phyloP scores from a whole-genome alignment of 2,888 invertebrate genomes.

The Zootermopsis nevadensis region DNA sequence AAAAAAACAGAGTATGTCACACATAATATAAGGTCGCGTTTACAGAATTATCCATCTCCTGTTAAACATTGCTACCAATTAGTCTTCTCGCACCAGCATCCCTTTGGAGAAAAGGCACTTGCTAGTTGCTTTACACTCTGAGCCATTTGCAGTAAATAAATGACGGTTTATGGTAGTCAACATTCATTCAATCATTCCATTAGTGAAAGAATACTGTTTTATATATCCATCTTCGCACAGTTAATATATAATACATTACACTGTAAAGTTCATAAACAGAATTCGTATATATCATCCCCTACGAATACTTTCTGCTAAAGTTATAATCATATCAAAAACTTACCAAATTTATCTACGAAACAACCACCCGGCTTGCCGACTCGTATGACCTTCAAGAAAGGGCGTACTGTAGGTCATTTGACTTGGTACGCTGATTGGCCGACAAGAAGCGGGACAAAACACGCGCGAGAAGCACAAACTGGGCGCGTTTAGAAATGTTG shows the following conservation, averaged over 20 bases:
- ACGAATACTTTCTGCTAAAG: too few species aligned
- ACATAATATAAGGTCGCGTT: background rate
- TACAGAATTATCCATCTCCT: background rate
- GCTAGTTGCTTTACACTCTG: too few species aligned
- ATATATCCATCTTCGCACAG: too few species aligned
- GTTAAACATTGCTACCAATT: background rate
- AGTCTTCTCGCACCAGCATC: background rate
- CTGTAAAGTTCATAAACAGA: too few species aligned
- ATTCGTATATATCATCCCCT: too few species aligned
- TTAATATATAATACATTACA: too few species aligned
- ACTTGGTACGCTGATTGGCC: background rate
- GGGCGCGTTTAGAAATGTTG: too few species aligned
- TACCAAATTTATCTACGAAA: background rate
- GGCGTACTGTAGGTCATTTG: constrained; percentile 17
- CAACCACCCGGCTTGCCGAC: background rate
- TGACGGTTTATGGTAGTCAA: too few species aligned
- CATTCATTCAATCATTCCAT: too few species aligned
- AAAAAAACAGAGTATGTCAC: too few species aligned
- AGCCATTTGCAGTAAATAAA: too few species aligned
- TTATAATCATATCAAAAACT: background rate
- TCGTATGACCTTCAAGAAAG: constrained; percentile 6
- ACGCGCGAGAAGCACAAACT: background rate
- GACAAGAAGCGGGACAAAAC: background rate
- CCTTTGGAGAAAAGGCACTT: background rate
- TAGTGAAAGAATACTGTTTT: too few species aligned